phyloP scores from a whole-genome alignment of 2,888 invertebrate genomes.

The Dorcus hopei region DNA sequence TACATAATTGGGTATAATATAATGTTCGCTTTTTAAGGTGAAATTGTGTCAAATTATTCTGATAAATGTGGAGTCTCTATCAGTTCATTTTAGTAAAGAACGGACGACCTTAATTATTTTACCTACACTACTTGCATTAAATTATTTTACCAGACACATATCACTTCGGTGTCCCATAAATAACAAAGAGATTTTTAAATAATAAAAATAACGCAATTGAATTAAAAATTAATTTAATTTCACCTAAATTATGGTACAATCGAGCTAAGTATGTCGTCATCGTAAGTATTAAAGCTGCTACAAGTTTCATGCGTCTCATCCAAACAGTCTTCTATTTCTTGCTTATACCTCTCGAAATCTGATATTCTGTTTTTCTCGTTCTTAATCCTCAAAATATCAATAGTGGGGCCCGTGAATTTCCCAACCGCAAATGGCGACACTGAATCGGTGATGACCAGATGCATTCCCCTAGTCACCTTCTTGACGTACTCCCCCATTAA shows the following conservation, averaged over 20 bases:
- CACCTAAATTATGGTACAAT: neutral
- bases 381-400: slow-evolving; percentile 33
- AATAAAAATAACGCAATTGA: neutral
- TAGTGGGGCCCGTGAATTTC: slow-evolving; percentile 50
- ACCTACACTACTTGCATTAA: no score
- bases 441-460: slow-evolving; percentile 56
- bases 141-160: no score
- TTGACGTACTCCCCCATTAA: slow-evolving; percentile 54
- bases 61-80: no score
- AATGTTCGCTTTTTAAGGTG: no score
- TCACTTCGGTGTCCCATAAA: no score
- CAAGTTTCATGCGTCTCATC: slow-evolving; percentile 32
- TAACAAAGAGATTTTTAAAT: no score
- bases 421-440: slow-evolving; percentile 59
- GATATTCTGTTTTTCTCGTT: slow-evolving; percentile 27
- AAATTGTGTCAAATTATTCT: no score
- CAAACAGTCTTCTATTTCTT: slow-evolving; percentile 27
- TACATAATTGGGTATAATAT: no score
- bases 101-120: no score
- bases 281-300: neutral
- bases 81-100: no score
- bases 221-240: neutral
- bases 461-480: slow-evolving; percentile 50
- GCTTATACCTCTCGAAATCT: slow-evolving; percentile 32
- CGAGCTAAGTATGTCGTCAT: neutral